A percentile compares a stretch with the other conserved stretches of the same genome.
These are phyloP conservation scores for Ophion slaviceki DNA, from an alignment of 2,888 invertebrate species.

Conservation along the genomic window DNA sequence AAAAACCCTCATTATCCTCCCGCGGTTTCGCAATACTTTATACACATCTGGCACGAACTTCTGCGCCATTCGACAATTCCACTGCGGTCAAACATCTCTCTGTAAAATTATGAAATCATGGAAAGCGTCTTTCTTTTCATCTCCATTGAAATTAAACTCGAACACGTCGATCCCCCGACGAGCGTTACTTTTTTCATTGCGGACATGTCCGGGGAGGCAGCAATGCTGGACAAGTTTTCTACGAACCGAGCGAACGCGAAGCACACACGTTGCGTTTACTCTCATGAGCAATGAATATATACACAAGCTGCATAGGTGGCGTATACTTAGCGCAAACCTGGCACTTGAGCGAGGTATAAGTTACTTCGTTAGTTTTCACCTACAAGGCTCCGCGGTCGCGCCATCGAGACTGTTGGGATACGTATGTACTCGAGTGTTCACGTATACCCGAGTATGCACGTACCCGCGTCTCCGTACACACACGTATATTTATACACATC, in stretches of 20 bases:
- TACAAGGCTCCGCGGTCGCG: slow-evolving; percentile 64
- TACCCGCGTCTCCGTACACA: not conserved
- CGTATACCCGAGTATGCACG: slow-evolving; percentile 8
- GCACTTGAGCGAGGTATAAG: slow-evolving; percentile 61
- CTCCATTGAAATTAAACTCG: not conserved
- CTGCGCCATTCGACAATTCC: slow-evolving; percentile 28
- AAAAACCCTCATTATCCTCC: slow-evolving; percentile 37
- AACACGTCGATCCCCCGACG: slow-evolving; percentile 6
- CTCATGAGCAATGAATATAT: slow-evolving; percentile 51
- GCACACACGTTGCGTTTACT: slow-evolving; percentile 53
- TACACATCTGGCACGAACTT: not conserved
- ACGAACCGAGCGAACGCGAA: slow-evolving; percentile 28
- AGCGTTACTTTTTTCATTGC: slow-evolving; percentile 26
- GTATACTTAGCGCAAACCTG: slow-evolving; percentile 39
- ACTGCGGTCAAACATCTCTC: slow-evolving; percentile 20
- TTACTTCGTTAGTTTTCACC: slow-evolving; percentile 69
- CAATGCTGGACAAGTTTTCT: slow-evolving; percentile 34
- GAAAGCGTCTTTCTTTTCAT: not conserved
- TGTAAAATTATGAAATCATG: slow-evolving; percentile 38
- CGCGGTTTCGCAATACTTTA: slow-evolving; percentile 8
- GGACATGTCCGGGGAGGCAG: slow-evolving; percentile 15
- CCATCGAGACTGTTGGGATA: slow-evolving; percentile 59
- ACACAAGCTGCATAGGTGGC: slow-evolving; percentile 10
- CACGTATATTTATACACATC: slow-evolving; percentile 5
- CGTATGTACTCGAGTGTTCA: not conserved